Conservation (phyloP, 2,113 vertebrate genomes). For the Mirza zaza region DNA sequence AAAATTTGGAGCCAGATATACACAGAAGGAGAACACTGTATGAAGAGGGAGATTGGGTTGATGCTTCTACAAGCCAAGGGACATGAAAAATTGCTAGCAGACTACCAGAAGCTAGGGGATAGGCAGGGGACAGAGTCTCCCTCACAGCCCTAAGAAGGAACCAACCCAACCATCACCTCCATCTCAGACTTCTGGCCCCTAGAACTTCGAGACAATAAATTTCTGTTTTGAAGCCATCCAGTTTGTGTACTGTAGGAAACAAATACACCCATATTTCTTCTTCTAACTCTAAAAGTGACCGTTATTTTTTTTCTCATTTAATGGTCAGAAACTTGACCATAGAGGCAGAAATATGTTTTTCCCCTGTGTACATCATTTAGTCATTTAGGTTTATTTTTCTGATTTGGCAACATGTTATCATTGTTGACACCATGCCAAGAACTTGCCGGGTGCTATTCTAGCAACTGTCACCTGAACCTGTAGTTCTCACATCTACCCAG, state of each 20-base stretch:
- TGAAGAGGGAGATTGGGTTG: neutral
- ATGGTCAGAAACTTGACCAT: neutral
- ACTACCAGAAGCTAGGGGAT: neutral
- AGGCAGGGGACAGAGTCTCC: neutral
- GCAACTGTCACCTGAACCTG: neutral
- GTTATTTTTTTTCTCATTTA: neutral
- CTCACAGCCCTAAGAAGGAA: neutral
- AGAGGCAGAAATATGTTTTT: neutral
- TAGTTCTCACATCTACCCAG: neutral
- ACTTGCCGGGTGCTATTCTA: neutral
- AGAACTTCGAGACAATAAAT: neutral
- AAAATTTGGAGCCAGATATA: neutral
- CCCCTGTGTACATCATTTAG: neutral
- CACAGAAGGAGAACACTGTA: neutral
- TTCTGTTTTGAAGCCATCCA: neutral
- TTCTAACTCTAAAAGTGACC: neutral
- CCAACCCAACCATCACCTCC: neutral
- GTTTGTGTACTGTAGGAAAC: neutral
- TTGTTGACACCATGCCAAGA: neutral
- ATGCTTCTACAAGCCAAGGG: neutral
- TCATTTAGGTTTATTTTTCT: constrained; percentile 2
- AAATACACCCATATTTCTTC: neutral
- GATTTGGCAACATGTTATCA: neutral
- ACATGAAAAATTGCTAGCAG: too few species aligned
- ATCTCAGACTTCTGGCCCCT: neutral